Evolutionary conservation across 1,140 invertebrate species (phyloP), one percentile per base, ranked within the genome.

Genomic region (Penaeus chinensis): DNA sequence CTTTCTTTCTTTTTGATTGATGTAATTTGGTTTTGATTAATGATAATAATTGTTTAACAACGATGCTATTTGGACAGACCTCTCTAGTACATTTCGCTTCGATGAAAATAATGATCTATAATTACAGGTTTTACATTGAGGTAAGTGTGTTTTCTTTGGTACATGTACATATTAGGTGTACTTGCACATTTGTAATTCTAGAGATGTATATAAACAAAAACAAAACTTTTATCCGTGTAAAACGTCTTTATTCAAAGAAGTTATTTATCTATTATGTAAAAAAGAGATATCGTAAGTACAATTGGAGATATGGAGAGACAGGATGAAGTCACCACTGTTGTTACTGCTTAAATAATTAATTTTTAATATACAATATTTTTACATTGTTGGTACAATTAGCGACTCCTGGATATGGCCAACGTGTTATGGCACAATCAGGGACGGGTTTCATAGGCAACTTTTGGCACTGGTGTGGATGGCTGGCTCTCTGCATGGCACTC

Each of bases 371-470:
- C 84, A 85, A 76, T 74, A 37, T 24, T 79, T 65, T 79, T 85
- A 54, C 77, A 85, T 66, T 42, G 62, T 78, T 79, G 81, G 42
- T 82, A 54, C 66, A 69, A 63, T 66, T 24, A 85, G 79, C 62
- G 79, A 63, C 62, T 77, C 84, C 84, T 80, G 76, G 27, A 79
- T 69, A 79, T 80, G 77, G 63, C 84, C 84, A 63, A 24, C 27
- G n/a, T n/a, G 27, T n/a, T 85, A 85, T 85, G 84, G 84, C 84
- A 85, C 84, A 63, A 62, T 85, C 54, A 54, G 79, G 84, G 84
- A 85, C 77, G 76, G 84, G 76, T 85, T 32, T 85, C 62, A 82
- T 37, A 66, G n/a, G 27, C 69, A 54, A 54, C 54, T 62, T 82
- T 82, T 85, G 84, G 84, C 84, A 85, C 84, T 37, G 76, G 77